These are phyloP conservation scores for Cairina moschata DNA, from an alignment of 2,113 vertebrate genomes.

Conservation along the genomic window DNA sequence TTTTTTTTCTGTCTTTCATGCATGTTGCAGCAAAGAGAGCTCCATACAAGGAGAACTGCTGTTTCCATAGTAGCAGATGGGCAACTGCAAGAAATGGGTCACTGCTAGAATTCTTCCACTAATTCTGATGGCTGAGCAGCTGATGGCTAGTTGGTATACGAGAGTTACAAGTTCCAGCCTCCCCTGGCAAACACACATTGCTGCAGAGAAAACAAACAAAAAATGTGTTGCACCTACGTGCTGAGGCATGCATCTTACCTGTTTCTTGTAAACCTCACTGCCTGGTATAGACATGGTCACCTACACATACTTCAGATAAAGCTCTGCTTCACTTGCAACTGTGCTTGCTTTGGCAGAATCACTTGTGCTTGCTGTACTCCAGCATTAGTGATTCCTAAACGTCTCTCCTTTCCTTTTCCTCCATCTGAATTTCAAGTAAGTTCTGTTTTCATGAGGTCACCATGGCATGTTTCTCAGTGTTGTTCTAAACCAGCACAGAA, in stretches of 20 bases:
- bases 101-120: constrained; percentile 56
- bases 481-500: neutral
- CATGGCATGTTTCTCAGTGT: neutral
- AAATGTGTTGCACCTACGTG: neutral
- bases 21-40: neutral
- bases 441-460: neutral
- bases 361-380: accelerated
- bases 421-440: neutral
- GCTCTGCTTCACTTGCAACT: neutral
- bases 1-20: neutral
- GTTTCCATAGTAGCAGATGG: constrained; percentile 76
- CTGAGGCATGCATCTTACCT: neutral
- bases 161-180: constrained; percentile 20
- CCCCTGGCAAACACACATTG: neutral
- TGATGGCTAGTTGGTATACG: neutral
- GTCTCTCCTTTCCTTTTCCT: neutral
- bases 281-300: neutral
- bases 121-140: constrained; percentile 42
- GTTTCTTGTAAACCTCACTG: neutral
- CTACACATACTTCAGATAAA: neutral
- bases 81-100: constrained; percentile 66
- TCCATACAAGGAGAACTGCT: constrained; percentile 21
- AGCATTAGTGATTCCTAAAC: neutral
- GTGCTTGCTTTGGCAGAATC: neutral
- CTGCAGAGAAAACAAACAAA: constrained; percentile 28